Base-by-base conservation (phyloP, 2,113 vertebrate genomes). In the Oriolus oriolus region DNA sequence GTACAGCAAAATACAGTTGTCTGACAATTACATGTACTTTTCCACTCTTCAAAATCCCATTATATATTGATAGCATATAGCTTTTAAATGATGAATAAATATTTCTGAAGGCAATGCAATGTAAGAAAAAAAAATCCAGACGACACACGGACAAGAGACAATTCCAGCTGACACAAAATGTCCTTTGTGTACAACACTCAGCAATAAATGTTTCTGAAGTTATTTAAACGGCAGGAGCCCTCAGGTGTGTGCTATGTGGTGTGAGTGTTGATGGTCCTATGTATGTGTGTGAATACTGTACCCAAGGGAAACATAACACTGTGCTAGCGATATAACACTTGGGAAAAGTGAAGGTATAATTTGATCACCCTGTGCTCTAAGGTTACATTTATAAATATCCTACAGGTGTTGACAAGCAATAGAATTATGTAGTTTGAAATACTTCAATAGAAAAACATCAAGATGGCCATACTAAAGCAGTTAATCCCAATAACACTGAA, bases 1-100 rank as follows among this genome's bases (percentile, higher is more conserved):
- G 75, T 59, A 86, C 44, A 88, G 89, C 4, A 54, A 87, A 79
- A 94, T 84, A 81, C 37, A 90, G 66, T 37, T 45, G 44, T 91
- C 57, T 80, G 89, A 96, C 89, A 96, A 92, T 86, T 84, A 59
- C 64, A 92, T 33, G 35, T 44, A 79, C 28, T 89, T 88, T 79
- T 75, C 45, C 84, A 14, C 59, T 77, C 39, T 92, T 75, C 31
- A 75, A n/a, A 84, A 54, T 44, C 89, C 35, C 16, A 6, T 69
- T 79, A n/a, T 45, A 44, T 35, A 87, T 41, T 61, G 63, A 87
- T 79, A 86, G 27, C 56, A 73, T 42, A 54, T 64, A 70, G 75
- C 19, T 95, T 90, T 91, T 53, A 49, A 82, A 92, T 81, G 39
- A 94, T 35, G 69, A 87, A 42, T 80, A 87, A 84, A 68, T 90